These are phyloP conservation scores for Leucania comma DNA, from an alignment of 2,888 invertebrate species.

Conservation along the genomic window DNA sequence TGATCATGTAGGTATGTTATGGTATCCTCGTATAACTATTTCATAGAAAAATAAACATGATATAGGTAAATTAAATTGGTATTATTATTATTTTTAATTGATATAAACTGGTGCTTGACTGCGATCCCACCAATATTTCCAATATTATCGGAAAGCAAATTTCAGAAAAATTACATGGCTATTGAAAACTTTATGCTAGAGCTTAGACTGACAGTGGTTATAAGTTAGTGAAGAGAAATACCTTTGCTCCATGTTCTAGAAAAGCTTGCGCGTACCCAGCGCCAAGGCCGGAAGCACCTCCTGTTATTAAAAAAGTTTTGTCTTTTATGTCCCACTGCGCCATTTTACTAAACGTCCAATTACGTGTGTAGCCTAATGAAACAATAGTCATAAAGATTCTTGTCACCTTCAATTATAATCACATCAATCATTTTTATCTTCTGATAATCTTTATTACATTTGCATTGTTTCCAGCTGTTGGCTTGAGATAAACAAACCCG, in stretches of 20 bases:
- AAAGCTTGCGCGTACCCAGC: slow-evolving; percentile 70
- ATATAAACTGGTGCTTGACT: too few species aligned
- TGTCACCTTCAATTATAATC: not conserved
- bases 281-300: slow-evolving; percentile 76
- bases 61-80: too few species aligned
- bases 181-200: not conserved
- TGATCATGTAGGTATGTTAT: too few species aligned
- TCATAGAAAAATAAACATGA: too few species aligned
- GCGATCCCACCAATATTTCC: too few species aligned
- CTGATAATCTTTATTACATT: slow-evolving; percentile 3
- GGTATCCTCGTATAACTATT: too few species aligned
- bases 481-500: not conserved
- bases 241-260: slow-evolving; percentile 73
- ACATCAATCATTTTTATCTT: slow-evolving; percentile 9
- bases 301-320: slow-evolving; percentile 74
- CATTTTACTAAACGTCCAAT: not conserved
- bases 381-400: not conserved
- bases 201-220: not conserved
- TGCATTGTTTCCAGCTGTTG: slow-evolving; percentile 1
- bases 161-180: not conserved
- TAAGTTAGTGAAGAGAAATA: slow-evolving; percentile 43
- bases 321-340: slow-evolving; percentile 56
- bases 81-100: too few species aligned
- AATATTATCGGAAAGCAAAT: not conserved
- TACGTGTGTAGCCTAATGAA: not conserved